Conservation (phyloP, 2,888 invertebrate genomes). For the Cybosia mesomella region DNA sequence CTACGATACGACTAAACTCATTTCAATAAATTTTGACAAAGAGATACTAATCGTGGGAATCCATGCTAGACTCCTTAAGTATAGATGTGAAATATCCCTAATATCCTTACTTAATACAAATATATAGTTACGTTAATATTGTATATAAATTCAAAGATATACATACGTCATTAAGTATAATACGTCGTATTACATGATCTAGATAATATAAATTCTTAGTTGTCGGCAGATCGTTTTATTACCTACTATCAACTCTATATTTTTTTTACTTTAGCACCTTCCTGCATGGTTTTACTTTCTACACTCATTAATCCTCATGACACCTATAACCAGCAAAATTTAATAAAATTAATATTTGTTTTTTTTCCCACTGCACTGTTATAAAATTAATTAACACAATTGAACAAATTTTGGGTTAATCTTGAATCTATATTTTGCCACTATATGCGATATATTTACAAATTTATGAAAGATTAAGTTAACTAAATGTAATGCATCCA, state of each 20-base stretch:
- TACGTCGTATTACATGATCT: too few species aligned
- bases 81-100: background rate
- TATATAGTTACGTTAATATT: background rate
- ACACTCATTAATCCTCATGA: background rate
- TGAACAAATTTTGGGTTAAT: background rate
- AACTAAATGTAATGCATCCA: background rate
- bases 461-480: background rate
- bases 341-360: too few species aligned
- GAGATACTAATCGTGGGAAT: background rate
- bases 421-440: background rate
- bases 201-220: background rate
- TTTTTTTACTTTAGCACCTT: background rate
- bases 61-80: background rate
- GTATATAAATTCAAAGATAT: background rate
- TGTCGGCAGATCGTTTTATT: background rate
- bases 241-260: background rate
- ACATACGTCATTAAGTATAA: background rate
- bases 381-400: background rate
- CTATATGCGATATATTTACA: background rate
- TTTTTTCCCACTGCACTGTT: too few species aligned
- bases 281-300: background rate
- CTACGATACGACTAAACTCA: background rate
- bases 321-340: too few species aligned
- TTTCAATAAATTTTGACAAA: slow-evolving; percentile 1
- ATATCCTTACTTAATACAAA: background rate